Evolutionary conservation across 2,113 vertebrate genomes (phyloP), one percentile per base, ranked within the genome.

Genomic region (Neotoma lepida): DNA sequence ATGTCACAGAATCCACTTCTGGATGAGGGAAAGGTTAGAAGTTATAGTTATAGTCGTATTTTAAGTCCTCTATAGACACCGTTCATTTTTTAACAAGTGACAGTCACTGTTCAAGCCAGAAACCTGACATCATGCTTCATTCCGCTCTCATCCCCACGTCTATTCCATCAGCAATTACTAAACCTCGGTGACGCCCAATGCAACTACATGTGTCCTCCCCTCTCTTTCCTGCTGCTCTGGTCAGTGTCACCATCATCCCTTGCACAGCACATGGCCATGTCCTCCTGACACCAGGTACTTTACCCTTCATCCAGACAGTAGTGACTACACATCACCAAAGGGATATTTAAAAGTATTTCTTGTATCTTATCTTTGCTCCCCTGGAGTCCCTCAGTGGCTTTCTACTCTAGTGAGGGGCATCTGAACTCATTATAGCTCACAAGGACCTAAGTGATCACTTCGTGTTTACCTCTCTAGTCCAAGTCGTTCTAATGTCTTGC

Each of bases 401-500:
- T 6, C n/a, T n/a, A 41, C 28, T 49, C 14, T 30, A 33, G 24
- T 24, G 46, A 87, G 17, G 61, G 35, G 15, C 13, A 41, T 71
- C 41, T 71, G n/a, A 66, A 35, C 63, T 54, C 41, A 28, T 51
- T 46, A 24, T 73, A 18, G 35, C 51, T 68, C 46, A 18, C 1
- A 3, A 68, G 22, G 41, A 64, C 35, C 63, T 58, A 24, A 28
- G 1, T 10, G 13, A 39, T 61, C 71, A 26, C 9, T n/a, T 28
- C 41, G 20, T 66, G 46, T 35, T 84, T n/a, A 4, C 17, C 28
- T 39, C 56, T 74, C 35, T 5, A 15, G 12, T 51, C 14, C 26
- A 0, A 3, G 6, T 9, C 2, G 2, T 0, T 1, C 24, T 66
- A 9, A 30, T 44, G 24, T 41, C 26, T 39, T 74, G n/a, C 0